Percentiles rank a stretch among this genome's conserved stretches.
phyloP scores from a whole-genome alignment of 2,113 vertebrate genomes.

The Strix aluco region DNA sequence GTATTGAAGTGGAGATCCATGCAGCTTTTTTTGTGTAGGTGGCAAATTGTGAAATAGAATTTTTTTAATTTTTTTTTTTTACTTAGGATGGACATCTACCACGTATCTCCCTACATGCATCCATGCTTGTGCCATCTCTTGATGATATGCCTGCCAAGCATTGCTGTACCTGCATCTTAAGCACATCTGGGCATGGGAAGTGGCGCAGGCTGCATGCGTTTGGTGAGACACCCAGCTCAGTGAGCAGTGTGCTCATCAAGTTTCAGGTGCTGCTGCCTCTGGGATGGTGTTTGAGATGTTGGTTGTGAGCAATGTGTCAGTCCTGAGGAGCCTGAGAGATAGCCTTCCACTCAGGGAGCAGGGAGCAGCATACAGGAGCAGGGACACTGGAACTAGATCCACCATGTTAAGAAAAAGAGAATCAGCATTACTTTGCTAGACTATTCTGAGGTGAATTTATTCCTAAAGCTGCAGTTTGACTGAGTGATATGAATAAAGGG shows the following conservation, averaged over 20 bases:
- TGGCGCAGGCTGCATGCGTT: too few relatives aligned
- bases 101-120: background rate
- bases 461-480: background rate
- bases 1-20: background rate
- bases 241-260: background rate
- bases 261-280: background rate
- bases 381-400: background rate
- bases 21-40: background rate
- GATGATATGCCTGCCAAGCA: background rate
- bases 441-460: background rate
- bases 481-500: background rate
- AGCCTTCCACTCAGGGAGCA: background rate
- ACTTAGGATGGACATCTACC: background rate
- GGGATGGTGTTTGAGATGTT: background rate
- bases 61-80: background rate
- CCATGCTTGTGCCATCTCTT: background rate
- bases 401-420: background rate
- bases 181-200: background rate
- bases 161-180: background rate
- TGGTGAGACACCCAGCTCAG: background rate
- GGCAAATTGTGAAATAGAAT: background rate
- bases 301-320: background rate
- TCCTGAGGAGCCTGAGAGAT: background rate
- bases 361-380: fast-evolving
- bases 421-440: background rate